Percentiles rank a stretch among this genome's conserved stretches.
Evolutionary conservation across 2,797 vertebrate species (phyloP).

Genomic region (Limosa lapponica): DNA sequence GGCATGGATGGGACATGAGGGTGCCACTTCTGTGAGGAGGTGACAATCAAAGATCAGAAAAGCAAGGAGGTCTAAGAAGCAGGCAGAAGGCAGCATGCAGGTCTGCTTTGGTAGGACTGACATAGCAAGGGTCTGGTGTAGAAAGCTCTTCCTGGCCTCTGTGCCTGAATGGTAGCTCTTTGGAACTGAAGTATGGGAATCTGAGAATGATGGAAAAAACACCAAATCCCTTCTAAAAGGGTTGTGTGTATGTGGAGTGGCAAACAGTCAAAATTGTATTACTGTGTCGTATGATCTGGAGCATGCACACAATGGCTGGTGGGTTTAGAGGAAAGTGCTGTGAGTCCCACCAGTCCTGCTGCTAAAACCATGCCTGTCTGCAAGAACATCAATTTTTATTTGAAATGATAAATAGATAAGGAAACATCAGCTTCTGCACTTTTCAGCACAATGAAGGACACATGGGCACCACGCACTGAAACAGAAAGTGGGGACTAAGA

Average conservation of each 20-base stretch:
- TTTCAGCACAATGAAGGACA: neutral
- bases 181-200: neutral
- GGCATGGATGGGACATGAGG: neutral
- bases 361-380: neutral
- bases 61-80: neutral
- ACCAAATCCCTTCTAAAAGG: neutral
- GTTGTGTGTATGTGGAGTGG: neutral
- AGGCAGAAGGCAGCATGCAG: neutral
- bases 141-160: neutral
- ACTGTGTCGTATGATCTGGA: neutral
- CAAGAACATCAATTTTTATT: neutral
- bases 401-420: neutral
- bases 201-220: neutral
- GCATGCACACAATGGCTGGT: neutral
- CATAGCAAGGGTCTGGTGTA: neutral
- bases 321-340: neutral
- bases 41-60: neutral
- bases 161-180: neutral
- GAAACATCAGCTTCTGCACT: neutral
- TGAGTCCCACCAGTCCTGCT: neutral
- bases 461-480: neutral
- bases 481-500: neutral
- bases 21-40: neutral
- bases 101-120: neutral
- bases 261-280: neutral